Evolutionary conservation across 2,797 vertebrate species (phyloP), one percentile per base, ranked within the genome.

Genomic region (Acanthornis magna): DNA sequence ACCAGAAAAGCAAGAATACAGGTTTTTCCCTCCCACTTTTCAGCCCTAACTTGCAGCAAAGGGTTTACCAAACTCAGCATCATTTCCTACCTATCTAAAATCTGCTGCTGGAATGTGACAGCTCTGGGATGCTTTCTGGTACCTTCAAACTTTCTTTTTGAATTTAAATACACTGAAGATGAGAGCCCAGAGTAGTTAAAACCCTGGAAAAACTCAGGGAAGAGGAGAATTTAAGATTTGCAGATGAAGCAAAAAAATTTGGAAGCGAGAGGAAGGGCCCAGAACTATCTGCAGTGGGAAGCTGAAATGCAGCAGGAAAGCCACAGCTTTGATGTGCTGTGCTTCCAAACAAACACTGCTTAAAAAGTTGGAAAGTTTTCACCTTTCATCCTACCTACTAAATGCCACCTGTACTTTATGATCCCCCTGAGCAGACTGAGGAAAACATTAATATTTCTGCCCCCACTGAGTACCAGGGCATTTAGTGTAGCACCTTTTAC

Each of bases 231-330:
- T 50, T 34, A 53, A 81, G 50, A 85, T 63, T 5, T 85, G 79
- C 85, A 88, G 70, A 65, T 36, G 85, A 57, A 81, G 78, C 26
- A 61, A 63, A 93, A 88, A 36, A 74, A 34, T 16, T 8, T 53
- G 54, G 55, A 88, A 89, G 60, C 0, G 0, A 73, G 65, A 71
- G 65, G 82, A 89, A 83, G 16, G 40, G 57, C 51, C 63, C 82
- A 93, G 75, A 89, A 79, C 30, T 16, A 22, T 32, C 78, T 29
- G 7, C 1, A 91, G 60, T 71, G 74, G 38, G 21, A 62, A 70
- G 40, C 38, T 66, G 71, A 89, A 94, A 91, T 16, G 26, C 74
- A 87, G 81, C 81, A 58, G 85, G 67, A 54, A 89, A 88, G 67
- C 7, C 85, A 32, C 79, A 87, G 89, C 57, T 92, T 60, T 86